A percentile compares a stretch with the other conserved stretches of the same genome.
phyloP scores from a whole-genome alignment of 2,888 invertebrate species.

The Drosophila silvestris region DNA sequence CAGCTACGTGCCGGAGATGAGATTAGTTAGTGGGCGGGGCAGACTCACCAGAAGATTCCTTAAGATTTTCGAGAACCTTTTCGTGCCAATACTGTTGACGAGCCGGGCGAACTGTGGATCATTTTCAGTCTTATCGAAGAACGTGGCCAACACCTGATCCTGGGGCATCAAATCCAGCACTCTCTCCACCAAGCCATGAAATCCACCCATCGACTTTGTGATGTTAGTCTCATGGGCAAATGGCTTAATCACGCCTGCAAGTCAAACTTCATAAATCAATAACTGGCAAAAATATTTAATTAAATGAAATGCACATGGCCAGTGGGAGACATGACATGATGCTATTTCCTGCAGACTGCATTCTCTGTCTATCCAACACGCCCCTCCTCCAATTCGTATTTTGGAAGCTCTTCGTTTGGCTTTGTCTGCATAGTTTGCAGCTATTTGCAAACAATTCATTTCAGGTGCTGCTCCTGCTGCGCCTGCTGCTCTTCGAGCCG shows the following conservation, averaged over 20 bases:
- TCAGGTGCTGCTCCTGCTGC: constrained; percentile 30
- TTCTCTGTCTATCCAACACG: not conserved
- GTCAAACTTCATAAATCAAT: constrained; percentile 22
- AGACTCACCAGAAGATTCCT: constrained; percentile 83
- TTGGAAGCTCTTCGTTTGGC: constrained; percentile 8
- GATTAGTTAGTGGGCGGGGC: not conserved
- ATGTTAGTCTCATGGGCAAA: constrained; percentile 11
- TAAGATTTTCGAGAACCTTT: constrained; percentile 80
- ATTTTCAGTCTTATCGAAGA: constrained; percentile 84
- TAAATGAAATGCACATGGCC: constrained; percentile 47
- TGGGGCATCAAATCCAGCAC: constrained; percentile 83
- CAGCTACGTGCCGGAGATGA: constrained; percentile 42
- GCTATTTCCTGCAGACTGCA: not conserved
- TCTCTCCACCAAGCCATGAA: constrained; percentile 84
- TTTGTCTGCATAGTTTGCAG: constrained; percentile 48
- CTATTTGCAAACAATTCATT: constrained; percentile 40
- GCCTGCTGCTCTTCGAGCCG: constrained; percentile 20
- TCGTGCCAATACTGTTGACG: constrained; percentile 82
- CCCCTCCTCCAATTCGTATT: not conserved
- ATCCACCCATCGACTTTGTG: constrained; percentile 74
- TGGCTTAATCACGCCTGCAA: constrained; percentile 40
- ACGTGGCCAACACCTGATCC: constrained; percentile 84
- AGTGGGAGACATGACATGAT: constrained; percentile 4
- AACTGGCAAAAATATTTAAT: constrained; percentile 49
- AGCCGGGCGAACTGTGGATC: constrained; percentile 83